phyloP scores from a whole-genome alignment of 2,113 vertebrate species.

The Pseudorhombus dupliciocellatus region DNA sequence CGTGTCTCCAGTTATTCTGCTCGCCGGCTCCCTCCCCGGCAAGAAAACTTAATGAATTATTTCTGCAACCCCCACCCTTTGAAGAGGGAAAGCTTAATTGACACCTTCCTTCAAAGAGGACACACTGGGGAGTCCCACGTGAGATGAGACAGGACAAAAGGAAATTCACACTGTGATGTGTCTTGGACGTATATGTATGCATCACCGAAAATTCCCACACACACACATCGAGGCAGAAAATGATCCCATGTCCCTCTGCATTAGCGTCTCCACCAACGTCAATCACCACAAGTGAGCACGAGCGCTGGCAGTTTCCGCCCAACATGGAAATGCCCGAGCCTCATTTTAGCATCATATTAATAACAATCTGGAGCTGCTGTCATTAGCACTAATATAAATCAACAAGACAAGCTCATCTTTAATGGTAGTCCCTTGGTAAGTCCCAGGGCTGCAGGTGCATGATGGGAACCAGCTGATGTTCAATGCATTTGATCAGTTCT shows the following conservation, averaged over 20 bases:
- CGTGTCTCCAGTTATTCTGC: slow-evolving; percentile 2
- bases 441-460: not conserved
- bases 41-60: slow-evolving; percentile 40
- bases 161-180: slow-evolving; percentile 12
- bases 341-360: slow-evolving; percentile 17
- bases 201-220: slow-evolving; percentile 12
- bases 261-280: slow-evolving; percentile 33
- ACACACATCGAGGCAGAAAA: slow-evolving; percentile 22
- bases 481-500: not conserved
- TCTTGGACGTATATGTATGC: slow-evolving; percentile 19
- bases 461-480: not conserved
- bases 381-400: slow-evolving; percentile 44
- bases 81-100: slow-evolving; percentile 54
- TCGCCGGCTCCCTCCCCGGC: slow-evolving; percentile 1
- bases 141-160: slow-evolving; percentile 50
- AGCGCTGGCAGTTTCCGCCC: slow-evolving; percentile 26
- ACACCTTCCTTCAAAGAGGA: slow-evolving; percentile 48
- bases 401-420: slow-evolving; percentile 21
- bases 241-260: slow-evolving; percentile 36
- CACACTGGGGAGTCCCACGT: slow-evolving; percentile 21
- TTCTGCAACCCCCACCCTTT: slow-evolving; percentile 32
- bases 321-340: slow-evolving; percentile 20
- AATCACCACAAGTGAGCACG: slow-evolving; percentile 24
- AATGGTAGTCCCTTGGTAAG: not conserved
- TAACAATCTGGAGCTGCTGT: slow-evolving; percentile 6